phyloP scores from a whole-genome alignment of 2,888 invertebrate genomes.

The Hydrotaea diabolus region DNA sequence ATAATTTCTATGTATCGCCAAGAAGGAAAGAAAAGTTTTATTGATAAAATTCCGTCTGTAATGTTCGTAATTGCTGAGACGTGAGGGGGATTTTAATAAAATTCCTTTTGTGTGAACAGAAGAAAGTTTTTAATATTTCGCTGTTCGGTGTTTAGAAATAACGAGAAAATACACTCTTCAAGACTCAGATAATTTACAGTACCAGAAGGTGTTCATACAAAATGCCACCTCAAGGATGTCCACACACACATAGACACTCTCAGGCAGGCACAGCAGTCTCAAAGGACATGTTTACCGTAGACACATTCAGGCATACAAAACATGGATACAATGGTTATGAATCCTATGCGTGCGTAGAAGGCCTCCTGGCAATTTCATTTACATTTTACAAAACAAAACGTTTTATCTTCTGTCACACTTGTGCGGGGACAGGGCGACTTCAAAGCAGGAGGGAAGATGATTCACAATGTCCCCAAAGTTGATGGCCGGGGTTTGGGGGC shows the following conservation, averaged over 20 bases:
- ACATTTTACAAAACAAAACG: slow-evolving; percentile 1
- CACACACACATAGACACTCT: slow-evolving; percentile 3
- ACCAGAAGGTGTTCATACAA: background rate
- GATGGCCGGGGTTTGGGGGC: background rate
- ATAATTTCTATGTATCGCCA: background rate
- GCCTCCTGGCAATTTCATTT: slow-evolving; percentile 24
- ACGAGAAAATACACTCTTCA: background rate
- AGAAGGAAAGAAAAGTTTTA: slow-evolving; percentile 8
- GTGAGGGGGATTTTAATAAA: slow-evolving; percentile 8
- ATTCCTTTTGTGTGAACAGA: background rate
- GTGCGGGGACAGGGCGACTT: no score
- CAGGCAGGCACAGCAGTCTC: background rate
- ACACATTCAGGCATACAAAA: background rate
- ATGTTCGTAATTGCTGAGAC: slow-evolving; percentile 8
- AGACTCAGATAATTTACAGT: no score
- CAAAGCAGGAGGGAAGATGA: no score
- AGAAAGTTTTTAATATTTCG: slow-evolving; percentile 13
- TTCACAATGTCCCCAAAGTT: background rate
- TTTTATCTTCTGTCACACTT: background rate
- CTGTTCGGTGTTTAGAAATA: background rate
- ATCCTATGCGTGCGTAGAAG: slow-evolving; percentile 7
- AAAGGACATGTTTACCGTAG: background rate
- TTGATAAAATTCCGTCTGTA: slow-evolving; percentile 9
- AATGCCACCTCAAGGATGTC: slow-evolving; percentile 3
- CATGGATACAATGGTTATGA: background rate